phyloP scores from a whole-genome alignment of 2,797 vertebrate species.

The Silurus lanzhouensis region DNA sequence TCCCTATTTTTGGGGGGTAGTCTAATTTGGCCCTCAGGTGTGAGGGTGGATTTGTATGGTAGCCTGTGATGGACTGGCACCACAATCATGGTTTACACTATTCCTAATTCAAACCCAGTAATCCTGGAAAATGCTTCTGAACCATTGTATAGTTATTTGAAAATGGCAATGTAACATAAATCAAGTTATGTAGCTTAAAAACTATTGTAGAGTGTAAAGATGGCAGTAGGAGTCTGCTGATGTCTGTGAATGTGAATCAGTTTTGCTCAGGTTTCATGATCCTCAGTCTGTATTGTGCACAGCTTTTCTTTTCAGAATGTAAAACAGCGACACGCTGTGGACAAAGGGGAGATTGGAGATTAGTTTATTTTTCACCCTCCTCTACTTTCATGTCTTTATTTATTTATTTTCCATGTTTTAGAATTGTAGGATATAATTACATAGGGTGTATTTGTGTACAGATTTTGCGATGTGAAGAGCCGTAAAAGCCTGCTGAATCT shows the following conservation, averaged over 20 bases:
- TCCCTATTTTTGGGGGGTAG: not conserved
- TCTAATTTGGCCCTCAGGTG: not conserved
- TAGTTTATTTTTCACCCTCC: too few species aligned
- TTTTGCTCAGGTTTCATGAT: not conserved
- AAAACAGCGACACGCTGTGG: too few species aligned
- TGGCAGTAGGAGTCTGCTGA: not conserved
- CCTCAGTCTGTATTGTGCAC: not conserved
- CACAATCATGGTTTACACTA: not conserved
- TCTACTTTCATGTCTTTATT: too few species aligned
- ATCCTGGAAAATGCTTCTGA: not conserved
- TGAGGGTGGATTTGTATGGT: not conserved
- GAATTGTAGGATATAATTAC: too few species aligned
- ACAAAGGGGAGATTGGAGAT: too few species aligned
- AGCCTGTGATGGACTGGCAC: not conserved
- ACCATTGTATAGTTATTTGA: not conserved
- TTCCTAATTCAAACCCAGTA: not conserved
- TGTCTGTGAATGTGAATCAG: not conserved
- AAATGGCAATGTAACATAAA: not conserved
- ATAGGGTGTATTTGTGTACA: too few species aligned
- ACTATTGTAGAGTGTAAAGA: not conserved
- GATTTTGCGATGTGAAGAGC: too few species aligned
- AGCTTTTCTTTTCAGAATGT: not conserved
- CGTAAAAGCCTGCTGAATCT: too few species aligned
- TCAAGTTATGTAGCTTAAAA: not conserved
- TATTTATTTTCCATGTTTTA: too few species aligned